Evolutionary conservation across 37 sponge, comb jelly and placozoan genomes (phyloP).

Genomic region (Aphrocallistes beatrix): DNA sequence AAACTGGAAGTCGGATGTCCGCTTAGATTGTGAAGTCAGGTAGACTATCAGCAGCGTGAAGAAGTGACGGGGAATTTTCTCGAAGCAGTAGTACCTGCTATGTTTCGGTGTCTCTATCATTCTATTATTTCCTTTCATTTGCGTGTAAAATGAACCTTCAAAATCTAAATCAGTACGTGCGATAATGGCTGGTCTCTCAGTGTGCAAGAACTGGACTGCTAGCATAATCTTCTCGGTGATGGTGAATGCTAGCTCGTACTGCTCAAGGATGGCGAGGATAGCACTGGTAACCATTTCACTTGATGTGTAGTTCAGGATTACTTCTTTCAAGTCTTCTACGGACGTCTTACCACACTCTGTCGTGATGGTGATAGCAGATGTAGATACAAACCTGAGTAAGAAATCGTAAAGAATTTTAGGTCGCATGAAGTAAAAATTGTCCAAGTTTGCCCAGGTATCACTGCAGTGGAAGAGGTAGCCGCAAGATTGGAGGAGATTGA

Average conservation of each 20-base stretch:
- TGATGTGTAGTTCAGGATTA: not conserved
- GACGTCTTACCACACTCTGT: not conserved
- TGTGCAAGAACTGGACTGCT: not conserved
- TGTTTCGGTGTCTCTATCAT: not conserved
- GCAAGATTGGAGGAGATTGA: not conserved
- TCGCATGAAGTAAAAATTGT: not conserved
- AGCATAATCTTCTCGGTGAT: not conserved
- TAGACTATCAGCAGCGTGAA: not conserved
- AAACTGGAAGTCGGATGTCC: not conserved
- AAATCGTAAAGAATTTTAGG: not conserved
- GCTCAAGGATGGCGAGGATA: not conserved
- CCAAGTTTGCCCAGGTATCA: not conserved
- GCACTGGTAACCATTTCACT: not conserved
- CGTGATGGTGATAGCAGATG: not conserved
- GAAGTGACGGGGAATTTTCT: not conserved
- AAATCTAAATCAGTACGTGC: not conserved
- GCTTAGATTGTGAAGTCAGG: not conserved
- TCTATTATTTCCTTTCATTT: not conserved
- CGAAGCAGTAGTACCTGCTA: not conserved
- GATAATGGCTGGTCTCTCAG: not conserved
- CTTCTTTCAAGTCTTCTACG: not conserved
- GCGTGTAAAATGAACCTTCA: not conserved
- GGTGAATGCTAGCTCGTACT: not conserved
- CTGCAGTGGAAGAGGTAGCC: slow-evolving; percentile 5
- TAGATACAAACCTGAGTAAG: not conserved